Evolutionary conservation across 2,888 invertebrate genomes (phyloP).

Genomic region (Melangyna quadrimaculata): DNA sequence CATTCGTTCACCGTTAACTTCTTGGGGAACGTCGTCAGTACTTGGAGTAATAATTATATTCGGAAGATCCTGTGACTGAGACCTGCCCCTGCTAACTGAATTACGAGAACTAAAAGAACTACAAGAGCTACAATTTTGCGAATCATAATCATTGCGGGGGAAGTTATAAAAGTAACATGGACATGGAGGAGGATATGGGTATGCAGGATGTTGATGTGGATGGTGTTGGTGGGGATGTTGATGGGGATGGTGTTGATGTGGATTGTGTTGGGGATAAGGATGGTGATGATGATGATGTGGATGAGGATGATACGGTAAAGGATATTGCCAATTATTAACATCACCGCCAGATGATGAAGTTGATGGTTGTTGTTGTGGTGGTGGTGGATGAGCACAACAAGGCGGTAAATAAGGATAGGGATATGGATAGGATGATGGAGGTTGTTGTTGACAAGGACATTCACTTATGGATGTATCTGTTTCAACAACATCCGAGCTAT

Average conservation of each 20-base stretch:
- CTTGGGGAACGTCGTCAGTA: conserved; percentile 76
- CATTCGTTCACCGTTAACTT: conserved; percentile 49
- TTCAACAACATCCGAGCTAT: conserved; percentile 79
- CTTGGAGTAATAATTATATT: conserved; percentile 79
- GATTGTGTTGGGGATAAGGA: conserved; percentile 77
- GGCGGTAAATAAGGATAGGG: conserved; percentile 77
- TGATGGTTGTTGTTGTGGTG: conserved; percentile 38
- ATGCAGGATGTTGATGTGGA: conserved; percentile 40
- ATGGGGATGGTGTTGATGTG: conserved; percentile 73
- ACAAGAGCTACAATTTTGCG: conserved; percentile 72
- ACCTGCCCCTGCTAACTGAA: conserved; percentile 71
- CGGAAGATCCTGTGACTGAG: conserved; percentile 76
- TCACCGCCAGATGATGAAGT: conserved; percentile 65
- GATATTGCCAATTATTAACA: conserved; percentile 73
- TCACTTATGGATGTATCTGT: conserved; percentile 74
- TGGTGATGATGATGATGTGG: conserved; percentile 71
- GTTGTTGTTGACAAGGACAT: conserved; percentile 70
- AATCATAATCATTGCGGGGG: conserved; percentile 73
- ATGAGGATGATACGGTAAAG: conserved; percentile 34
- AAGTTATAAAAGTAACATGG: conserved; percentile 58
- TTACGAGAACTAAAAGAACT: conserved; percentile 60
- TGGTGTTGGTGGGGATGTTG: conserved; percentile 69
- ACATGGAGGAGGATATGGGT: conserved; percentile 54
- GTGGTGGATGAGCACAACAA: conserved; percentile 77
- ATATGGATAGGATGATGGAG: conserved; percentile 75